Evolutionary conservation across 2,888 invertebrate genomes (phyloP).

Genomic region (Barypeithes pellucidus): DNA sequence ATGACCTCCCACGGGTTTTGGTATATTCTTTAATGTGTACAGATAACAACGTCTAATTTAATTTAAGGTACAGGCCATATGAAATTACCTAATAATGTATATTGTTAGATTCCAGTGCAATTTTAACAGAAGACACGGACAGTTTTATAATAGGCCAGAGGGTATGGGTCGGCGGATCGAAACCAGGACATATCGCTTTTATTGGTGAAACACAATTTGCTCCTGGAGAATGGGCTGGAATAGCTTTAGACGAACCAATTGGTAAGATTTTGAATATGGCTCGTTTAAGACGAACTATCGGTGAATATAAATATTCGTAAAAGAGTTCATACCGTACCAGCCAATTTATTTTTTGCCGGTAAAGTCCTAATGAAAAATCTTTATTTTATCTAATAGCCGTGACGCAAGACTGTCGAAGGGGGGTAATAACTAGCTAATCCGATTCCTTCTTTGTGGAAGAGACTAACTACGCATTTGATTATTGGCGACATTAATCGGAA

Average conservation of each 20-base stretch:
- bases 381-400: no score
- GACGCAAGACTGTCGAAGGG: no score
- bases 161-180: constrained; percentile 94
- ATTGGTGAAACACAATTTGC: constrained; percentile 97
- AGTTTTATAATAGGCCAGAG: constrained; percentile 96
- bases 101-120: constrained; percentile 83
- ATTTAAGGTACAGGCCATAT: neutral
- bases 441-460: no score
- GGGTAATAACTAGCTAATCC: no score
- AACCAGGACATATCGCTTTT: constrained; percentile 93
- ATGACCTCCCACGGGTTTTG: constrained; percentile 15
- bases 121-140: constrained; percentile 92
- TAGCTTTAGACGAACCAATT: constrained; percentile 95
- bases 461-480: no score
- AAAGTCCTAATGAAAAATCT: no score
- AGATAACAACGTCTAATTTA: neutral
- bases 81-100: constrained; percentile 2
- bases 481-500: no score
- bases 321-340: no score
- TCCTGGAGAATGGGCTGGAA: constrained; percentile 98
- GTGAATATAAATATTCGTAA: no score
- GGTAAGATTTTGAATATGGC: constrained; percentile 74
- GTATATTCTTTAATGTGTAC: constrained; percentile 28
- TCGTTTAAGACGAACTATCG: no score
- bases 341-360: no score